Percentiles rank a stretch among this genome's conserved stretches.
Evolutionary conservation across 1,140 invertebrate species (phyloP).

Genomic region (Drosophila leontia): DNA sequence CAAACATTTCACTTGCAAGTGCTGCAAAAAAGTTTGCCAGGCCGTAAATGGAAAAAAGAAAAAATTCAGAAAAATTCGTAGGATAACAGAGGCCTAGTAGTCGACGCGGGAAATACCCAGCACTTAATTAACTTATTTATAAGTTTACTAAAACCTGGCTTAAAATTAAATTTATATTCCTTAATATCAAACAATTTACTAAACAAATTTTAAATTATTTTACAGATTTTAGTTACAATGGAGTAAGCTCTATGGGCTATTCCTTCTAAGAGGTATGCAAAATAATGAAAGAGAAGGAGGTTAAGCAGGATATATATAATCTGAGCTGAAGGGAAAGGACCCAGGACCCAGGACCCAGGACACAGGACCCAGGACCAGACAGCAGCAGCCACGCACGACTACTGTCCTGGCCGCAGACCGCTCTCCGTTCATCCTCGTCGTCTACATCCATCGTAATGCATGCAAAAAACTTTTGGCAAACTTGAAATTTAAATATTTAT

Average conservation of each 20-base stretch:
- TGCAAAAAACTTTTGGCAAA: slow-evolving; percentile 83
- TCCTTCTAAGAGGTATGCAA: slow-evolving; percentile 3
- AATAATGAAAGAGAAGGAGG: slow-evolving; percentile 27
- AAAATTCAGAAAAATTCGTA: slow-evolving; percentile 1
- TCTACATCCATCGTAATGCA: slow-evolving; percentile 64
- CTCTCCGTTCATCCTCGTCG: slow-evolving; percentile 1
- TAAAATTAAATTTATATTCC: too few species aligned
- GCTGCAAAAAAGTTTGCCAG: slow-evolving; percentile 63
- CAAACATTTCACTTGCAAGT: slow-evolving; percentile 84
- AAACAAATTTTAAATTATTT: too few species aligned
- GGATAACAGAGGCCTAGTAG: not conserved
- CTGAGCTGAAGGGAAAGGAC: not conserved
- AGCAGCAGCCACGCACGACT: slow-evolving; percentile 59
- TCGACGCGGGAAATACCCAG: not conserved
- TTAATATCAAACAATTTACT: too few species aligned
- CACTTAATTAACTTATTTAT: too few species aligned
- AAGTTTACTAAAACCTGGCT: too few species aligned
- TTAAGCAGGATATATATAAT: slow-evolving; percentile 4
- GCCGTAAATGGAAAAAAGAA: slow-evolving; percentile 21
- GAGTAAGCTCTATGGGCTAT: not conserved
- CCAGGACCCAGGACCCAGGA: not conserved
- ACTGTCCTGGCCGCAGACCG: slow-evolving; percentile 51
- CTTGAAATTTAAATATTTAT: slow-evolving; percentile 84
- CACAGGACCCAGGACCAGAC: slow-evolving; percentile 29
- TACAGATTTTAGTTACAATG: too few species aligned